Base-by-base conservation (phyloP, 2,797 vertebrate genomes). In the Onychomys torridus region DNA sequence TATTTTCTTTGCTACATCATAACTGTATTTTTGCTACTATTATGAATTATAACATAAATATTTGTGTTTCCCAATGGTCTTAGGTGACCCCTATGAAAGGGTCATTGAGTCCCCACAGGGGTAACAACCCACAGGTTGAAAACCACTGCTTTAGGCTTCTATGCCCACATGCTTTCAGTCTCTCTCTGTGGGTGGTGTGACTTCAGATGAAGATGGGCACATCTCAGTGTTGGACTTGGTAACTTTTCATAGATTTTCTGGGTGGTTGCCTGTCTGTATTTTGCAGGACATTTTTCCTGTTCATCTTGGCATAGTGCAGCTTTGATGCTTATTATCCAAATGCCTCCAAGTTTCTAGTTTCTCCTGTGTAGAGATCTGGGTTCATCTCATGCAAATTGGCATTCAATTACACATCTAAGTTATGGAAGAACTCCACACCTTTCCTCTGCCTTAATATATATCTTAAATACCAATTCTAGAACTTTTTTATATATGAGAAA, bases 391-490 rank as follows among this genome's bases (percentile, higher is more conserved):
- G 57, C 78, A 95, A 94, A 32, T 32, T 93, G 43, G 8, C 21
- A 89, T 83, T 90, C 69, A 89, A n/a, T 95, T 86, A 65, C 23
- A 65, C 82, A n/a, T 59, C 11, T 90, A 92, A 85, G 46, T 92
- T 67, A 43, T 16, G 37, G 81, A 90, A 90, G 10, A 85, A 75
- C 2, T 52, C 16, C 85, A 63, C 4, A 55, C 82, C 93, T 94
- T 96, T 94, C 61, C 88, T 90, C 49, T 67, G 46, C n/a, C 43
- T 91, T 89, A 76, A 73, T 61, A 6, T 29, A 40, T 61, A 40
- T 67, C 7, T 91, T 81, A 96, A 95, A 95, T 91, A 59, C 67
- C 14, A 92, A 32, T 77, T 95, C 61, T 93, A 81, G 85, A 91
- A 73, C 14, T 71, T 78, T 5, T 75, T 92, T 69, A 46, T 67